phyloP scores from a whole-genome alignment of 2,888 invertebrate species.

The Eilema caniola region DNA sequence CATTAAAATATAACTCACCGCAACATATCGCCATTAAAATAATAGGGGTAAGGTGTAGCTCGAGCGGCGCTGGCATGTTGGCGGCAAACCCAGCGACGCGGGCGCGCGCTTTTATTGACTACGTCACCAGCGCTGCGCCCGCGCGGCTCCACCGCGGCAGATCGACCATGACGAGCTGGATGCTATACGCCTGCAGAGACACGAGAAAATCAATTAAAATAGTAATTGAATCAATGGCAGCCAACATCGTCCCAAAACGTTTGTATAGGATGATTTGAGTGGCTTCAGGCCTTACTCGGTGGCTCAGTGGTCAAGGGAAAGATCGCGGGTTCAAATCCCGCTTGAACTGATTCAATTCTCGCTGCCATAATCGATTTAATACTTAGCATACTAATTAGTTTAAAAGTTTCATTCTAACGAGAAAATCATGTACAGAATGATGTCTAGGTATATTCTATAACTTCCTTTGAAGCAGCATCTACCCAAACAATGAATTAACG shows the following conservation, averaged over 20 bases:
- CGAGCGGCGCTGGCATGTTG: conserved; percentile 69
- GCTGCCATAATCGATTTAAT: too few relatives aligned
- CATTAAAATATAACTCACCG: conserved; percentile 61
- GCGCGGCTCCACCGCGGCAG: conserved; percentile 58
- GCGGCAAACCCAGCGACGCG: conserved; percentile 42
- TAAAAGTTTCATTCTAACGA: too few relatives aligned
- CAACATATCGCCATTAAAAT: conserved; percentile 63
- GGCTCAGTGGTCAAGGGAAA: too few relatives aligned
- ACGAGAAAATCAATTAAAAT: background rate
- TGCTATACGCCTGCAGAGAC: background rate
- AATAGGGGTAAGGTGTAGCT: conserved; percentile 60
- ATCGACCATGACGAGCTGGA: conserved; percentile 62
- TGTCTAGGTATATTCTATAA: background rate
- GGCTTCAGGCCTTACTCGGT: too few relatives aligned
- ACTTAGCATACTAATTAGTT: too few relatives aligned
- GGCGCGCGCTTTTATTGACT: conserved; percentile 46
- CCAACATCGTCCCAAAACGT: too few relatives aligned
- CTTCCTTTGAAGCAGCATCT: background rate
- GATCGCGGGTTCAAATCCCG: too few relatives aligned
- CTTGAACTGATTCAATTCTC: too few relatives aligned
- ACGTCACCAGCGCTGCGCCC: conserved; percentile 71
- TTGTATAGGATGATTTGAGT: too few relatives aligned
- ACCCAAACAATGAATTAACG: background rate
- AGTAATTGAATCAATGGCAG: too few relatives aligned
- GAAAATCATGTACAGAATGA: background rate